phyloP scores from a whole-genome alignment of 2,888 invertebrate species.

The Cryptocephalus moraei region DNA sequence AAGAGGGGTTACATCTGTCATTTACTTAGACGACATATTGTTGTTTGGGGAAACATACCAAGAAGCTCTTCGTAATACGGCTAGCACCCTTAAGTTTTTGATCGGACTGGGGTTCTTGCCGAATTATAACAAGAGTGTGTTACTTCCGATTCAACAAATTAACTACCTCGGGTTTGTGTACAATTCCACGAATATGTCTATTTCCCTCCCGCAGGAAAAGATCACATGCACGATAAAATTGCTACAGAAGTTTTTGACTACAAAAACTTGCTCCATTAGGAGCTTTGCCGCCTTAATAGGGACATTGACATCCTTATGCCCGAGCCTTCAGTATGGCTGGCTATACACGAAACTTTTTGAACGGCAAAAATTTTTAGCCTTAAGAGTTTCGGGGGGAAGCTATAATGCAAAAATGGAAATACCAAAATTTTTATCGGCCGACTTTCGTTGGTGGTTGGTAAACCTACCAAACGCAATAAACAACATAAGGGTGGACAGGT shows the following conservation, averaged over 20 bases:
- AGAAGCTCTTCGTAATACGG: no score
- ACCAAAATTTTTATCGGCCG: not conserved
- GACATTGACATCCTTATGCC: not conserved
- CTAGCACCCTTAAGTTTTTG: no score
- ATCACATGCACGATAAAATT: no score
- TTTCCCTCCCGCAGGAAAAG: not conserved
- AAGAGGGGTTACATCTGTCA: no score
- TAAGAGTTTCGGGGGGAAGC: not conserved
- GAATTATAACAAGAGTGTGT: no score
- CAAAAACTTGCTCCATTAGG: not conserved
- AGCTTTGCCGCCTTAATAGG: not conserved
- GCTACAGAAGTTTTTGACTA: not conserved
- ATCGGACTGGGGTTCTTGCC: no score
- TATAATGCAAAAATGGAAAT: slow-evolving; percentile 5
- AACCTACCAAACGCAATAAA: slow-evolving; percentile 5
- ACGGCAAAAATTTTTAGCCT: not conserved
- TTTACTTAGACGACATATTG: no score
- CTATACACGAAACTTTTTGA: slow-evolving; percentile 6
- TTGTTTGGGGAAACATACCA: no score
- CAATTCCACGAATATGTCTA: not conserved
- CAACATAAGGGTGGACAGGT: slow-evolving; percentile 5
- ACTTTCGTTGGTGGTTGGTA: slow-evolving; percentile 16
- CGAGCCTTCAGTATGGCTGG: slow-evolving; percentile 6
- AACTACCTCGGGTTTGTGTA: no score
- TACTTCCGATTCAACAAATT: no score